Evolutionary conservation across 35 echinoderm and acorn worm species (phyloP), one percentile per base, ranked within the genome.

Genomic region (Apostichopus parvimensis): DNA sequence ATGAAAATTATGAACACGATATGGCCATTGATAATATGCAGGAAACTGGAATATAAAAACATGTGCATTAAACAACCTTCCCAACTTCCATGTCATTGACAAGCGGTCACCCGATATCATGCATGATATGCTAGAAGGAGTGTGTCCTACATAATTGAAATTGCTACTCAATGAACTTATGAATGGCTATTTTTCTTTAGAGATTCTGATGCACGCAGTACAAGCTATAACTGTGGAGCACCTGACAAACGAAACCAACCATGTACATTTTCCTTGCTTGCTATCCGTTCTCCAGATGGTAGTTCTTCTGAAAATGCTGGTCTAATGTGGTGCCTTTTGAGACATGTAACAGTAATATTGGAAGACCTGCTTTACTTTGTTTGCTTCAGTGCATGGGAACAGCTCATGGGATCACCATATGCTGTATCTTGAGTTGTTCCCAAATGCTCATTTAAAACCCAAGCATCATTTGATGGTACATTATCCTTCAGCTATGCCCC

Each of bases 341-440:
- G 79, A 11, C 93, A 94, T 60, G 58, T 91, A 22, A 53, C 57
- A 24, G 0, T 66, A 9, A 64, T 90, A 77, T 18, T 93, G 18
- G 93, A 79, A 12, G 93, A 91, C 79, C 54, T 82, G 20, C 59
- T 94, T 22, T 94, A 28, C n/a, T 95, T 9, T 20, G 79, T 9
- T 24, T 94, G 34, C 77, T 62, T n/a, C 0, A 94, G 4, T 94
- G 93, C 45, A 91, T 94, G 87, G 71, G 52, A 78, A 11, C 78
- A 92, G 21, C 90, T 94, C 28, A 94, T 94, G 59, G 13, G 93
- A 92, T 53, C 90, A 94, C 62, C 89, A 92, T 57, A 20, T 53
- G 12, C 80, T 28, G 45, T 87, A 75, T 78, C 52, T 91, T 54
- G 1, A 78, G 54, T 23, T 95, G n/a, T 92, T 66, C 59, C 91